Evolutionary conservation across 2,888 invertebrate species (phyloP).

Genomic region (Venusia cambrica): DNA sequence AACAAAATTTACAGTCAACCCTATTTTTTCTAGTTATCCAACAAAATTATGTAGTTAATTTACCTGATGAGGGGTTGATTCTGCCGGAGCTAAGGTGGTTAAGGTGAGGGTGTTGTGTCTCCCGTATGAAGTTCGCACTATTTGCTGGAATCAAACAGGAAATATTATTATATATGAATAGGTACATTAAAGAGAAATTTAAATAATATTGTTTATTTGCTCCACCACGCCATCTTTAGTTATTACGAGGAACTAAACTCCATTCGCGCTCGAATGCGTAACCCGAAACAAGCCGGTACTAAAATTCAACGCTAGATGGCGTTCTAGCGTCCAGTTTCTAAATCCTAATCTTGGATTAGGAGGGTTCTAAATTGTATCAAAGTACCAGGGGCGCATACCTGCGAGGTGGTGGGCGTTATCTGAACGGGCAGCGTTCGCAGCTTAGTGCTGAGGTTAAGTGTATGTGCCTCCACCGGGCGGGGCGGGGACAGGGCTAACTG

Average conservation of each 20-base stretch:
- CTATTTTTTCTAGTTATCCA: too few species aligned
- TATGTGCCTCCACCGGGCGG: conserved; percentile 49
- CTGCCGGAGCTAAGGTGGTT: conserved; percentile 64
- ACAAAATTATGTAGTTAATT: too few species aligned
- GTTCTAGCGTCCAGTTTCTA: conserved; percentile 23
- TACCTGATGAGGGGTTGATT: conserved; percentile 47
- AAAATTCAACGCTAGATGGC: too few species aligned
- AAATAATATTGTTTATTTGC: too few species aligned
- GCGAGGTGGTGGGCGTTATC: conserved; percentile 69
- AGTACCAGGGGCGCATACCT: conserved; percentile 71
- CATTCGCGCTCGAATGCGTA: too few species aligned
- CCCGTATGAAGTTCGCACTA: conserved; percentile 65
- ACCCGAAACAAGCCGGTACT: not conserved
- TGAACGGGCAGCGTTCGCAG: conserved; percentile 69
- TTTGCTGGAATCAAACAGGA: conserved; percentile 40
- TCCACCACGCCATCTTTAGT: too few species aligned
- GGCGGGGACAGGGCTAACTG: conserved; percentile 68
- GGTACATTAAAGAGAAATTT: too few species aligned
- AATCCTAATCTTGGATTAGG: conserved; percentile 62
- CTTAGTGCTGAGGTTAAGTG: conserved; percentile 70
- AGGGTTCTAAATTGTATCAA: conserved; percentile 65
- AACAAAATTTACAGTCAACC: too few species aligned
- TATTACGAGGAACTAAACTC: too few species aligned
- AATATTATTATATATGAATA: too few species aligned
- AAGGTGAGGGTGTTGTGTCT: conserved; percentile 67